Conservation (phyloP, 1,140 invertebrate species). For the Drosophila arawakana region DNA sequence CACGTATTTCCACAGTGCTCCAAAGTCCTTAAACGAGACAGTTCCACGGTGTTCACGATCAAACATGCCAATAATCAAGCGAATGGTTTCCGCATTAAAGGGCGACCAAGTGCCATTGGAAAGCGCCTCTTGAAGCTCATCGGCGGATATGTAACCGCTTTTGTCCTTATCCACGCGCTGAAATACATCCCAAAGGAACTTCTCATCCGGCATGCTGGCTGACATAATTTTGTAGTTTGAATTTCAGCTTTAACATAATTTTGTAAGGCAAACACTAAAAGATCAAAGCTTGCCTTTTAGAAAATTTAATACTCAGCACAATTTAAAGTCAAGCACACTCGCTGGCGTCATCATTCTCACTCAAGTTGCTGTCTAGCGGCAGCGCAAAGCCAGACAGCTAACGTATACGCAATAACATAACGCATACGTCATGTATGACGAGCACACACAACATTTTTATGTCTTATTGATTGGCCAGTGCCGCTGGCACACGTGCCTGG, state of each 20-base stretch:
- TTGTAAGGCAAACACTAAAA: not conserved
- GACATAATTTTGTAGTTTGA: not conserved
- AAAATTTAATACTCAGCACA: not conserved
- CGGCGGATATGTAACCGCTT: conserved; percentile 94
- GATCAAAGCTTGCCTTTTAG: not conserved
- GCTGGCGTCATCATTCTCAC: not conserved
- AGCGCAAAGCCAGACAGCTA: conserved; percentile 2
- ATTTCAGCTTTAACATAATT: not conserved
- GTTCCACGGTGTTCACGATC: conserved; percentile 92
- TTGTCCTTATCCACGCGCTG: conserved; percentile 95
- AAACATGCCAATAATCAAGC: conserved; percentile 92
- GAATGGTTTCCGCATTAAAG: conserved; percentile 98
- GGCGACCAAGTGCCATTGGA: conserved; percentile 99
- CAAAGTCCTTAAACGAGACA: conserved; percentile 97
- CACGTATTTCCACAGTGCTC: conserved; percentile 97
- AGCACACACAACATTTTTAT: conserved; percentile 48
- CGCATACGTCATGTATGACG: conserved; percentile 42
- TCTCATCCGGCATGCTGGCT: conserved; percentile 6
- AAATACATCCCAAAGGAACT: conserved; percentile 91
- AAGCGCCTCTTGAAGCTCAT: conserved; percentile 95
- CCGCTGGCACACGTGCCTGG: conserved; percentile 31
- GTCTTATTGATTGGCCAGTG: conserved; percentile 65
- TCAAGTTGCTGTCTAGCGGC: conserved; percentile 10
- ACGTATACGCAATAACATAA: conserved; percentile 28
- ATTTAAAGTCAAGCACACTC: not conserved